Evolutionary conservation across 1,140 invertebrate species (phyloP), one percentile per base, ranked within the genome.

Genomic region (Ephestia elutella): DNA sequence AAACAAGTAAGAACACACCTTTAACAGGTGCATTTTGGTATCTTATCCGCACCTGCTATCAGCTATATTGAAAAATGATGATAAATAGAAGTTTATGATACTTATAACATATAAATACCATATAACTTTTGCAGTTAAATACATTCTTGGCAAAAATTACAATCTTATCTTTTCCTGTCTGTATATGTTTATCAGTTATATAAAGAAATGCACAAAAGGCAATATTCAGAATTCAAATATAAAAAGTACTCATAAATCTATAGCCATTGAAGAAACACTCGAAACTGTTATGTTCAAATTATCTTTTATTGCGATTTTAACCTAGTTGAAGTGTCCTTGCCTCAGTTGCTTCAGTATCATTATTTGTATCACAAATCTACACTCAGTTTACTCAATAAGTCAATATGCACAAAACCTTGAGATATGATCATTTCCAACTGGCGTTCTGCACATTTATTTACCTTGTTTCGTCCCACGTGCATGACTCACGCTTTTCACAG

Each of bases 401-500:
- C 20, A 53, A 53, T 17, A 20, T n/a, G 21, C 2, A 3, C 21
- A 53, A 53, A 53, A n/a, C 50, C 50, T 53, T 53, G 50, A 53
- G 19, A 53, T 53, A 44, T 53, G 19, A 53, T 53, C 28, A 53
- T 53, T 28, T 53, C 4, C 13, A 25, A 25, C 19, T 7, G 0
- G 20, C 10, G 18, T 53, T 15, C 38, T 25, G 20, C 50, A 50
- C 4, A 50, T 2, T 53, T 25, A 25, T 13, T n/a, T 20, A 13
- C 11, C 65, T 64, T 32, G 48, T 67, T 65, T 62, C 60, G 61
- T 75, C 80, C 77, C 65, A 80, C 75, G 72, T 66, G 56, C 56
- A 57, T 83, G 80, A 83, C 60, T 83, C 78, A 83, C 57, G 63
- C 62, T 65, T 59, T 57, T 65, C 49, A 57, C 70, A 79, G 78